Conservation (phyloP, 2,113 vertebrate species). For the Sylvia atricapilla region DNA sequence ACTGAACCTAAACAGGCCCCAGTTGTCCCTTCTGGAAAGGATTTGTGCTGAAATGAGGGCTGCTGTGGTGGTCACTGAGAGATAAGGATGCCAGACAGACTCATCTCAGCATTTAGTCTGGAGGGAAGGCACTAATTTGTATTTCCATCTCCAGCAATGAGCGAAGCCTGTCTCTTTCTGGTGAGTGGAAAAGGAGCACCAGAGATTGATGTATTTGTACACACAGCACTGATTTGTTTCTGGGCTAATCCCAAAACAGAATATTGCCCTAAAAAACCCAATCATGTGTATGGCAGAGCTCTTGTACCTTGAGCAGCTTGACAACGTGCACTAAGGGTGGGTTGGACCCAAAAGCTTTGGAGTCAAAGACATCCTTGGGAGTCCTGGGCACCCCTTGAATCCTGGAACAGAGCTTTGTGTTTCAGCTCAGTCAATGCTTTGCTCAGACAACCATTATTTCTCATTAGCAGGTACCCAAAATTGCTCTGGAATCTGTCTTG, state of each 20-base stretch:
- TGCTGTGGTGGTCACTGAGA: background rate
- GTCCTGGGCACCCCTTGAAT: background rate
- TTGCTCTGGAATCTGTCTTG: background rate
- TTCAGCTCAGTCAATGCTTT: background rate
- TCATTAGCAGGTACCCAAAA: constrained; percentile 2
- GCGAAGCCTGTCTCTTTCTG: background rate
- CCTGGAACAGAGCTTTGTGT: background rate
- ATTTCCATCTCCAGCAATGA: background rate
- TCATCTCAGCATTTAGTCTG: background rate
- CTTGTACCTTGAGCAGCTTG: background rate
- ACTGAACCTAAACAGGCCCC: background rate
- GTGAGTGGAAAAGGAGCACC: background rate
- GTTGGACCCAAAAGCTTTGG: background rate
- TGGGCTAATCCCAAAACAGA: background rate
- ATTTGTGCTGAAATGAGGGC: background rate
- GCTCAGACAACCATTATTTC: background rate
- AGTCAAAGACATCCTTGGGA: background rate
- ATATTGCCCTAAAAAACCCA: background rate
- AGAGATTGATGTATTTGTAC: too few species aligned
- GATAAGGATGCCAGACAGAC: background rate
- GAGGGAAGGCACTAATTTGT: background rate
- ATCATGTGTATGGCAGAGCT: background rate
- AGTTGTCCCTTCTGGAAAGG: background rate
- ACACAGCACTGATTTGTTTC: background rate
- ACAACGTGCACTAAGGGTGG: background rate